A percentile compares a stretch with the other conserved stretches of the same genome.
phyloP scores from a whole-genome alignment of 2,797 vertebrate genomes.

The Neosalanx taihuensis region DNA sequence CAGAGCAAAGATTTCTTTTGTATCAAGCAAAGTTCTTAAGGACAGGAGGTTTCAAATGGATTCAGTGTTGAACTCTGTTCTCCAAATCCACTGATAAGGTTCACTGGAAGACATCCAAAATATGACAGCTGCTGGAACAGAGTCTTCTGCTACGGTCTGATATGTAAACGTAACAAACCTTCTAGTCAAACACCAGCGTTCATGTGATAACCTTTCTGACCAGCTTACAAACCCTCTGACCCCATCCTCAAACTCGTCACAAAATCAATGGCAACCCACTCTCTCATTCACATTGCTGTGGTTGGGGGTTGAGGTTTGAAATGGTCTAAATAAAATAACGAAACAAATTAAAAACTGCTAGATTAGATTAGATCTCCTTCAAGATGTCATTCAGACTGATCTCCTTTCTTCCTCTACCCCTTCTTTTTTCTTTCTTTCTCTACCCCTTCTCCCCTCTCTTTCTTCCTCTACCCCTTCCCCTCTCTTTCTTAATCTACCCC shows the following conservation, averaged over 20 bases:
- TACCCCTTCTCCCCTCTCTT: not conserved
- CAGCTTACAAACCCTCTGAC: too few species aligned
- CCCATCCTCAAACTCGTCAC: too few species aligned
- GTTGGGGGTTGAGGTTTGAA: constrained; percentile 48
- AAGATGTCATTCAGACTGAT: not conserved
- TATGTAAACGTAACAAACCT: constrained; percentile 44
- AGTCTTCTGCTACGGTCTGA: constrained; percentile 45
- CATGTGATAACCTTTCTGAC: not conserved
- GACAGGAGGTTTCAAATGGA: not conserved
- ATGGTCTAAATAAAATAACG: not conserved
- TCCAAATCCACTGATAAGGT: not conserved
- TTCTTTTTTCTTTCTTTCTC: not conserved
- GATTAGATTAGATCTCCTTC: not conserved
- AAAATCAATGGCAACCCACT: too few species aligned
- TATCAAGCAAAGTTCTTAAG: not conserved
- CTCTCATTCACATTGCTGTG: too few species aligned
- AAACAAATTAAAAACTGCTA: not conserved
- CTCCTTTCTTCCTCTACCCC: not conserved
- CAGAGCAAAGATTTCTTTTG: not conserved
- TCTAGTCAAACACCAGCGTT: constrained; percentile 35
- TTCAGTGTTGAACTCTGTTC: not conserved
- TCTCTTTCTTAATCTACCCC: not conserved
- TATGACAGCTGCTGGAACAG: constrained; percentile 48
- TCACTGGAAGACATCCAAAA: constrained; percentile 9
- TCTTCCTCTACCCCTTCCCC: not conserved